A percentile compares a stretch with the other conserved stretches of the same genome.
Conservation (phyloP, 2,888 invertebrate species). For the Polyploca ridens region DNA sequence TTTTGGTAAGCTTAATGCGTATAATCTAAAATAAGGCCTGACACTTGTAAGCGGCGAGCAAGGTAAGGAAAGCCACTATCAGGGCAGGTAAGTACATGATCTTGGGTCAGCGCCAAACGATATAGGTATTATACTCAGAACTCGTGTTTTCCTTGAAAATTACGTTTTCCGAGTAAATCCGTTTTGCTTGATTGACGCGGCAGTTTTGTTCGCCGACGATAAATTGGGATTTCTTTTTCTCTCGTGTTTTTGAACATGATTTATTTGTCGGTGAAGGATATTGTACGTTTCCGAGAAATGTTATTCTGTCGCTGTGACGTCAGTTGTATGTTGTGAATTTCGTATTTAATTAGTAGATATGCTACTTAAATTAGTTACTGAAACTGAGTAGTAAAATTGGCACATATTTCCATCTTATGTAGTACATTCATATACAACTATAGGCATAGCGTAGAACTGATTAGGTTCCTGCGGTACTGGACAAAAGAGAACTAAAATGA, state of each 20-base stretch:
- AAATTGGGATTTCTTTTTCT: conserved; percentile 6
- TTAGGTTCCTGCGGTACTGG: too few species aligned
- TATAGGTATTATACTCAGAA: conserved; percentile 15
- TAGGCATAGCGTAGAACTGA: too few species aligned
- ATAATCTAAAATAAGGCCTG: conserved; percentile 3
- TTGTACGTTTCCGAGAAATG: neutral
- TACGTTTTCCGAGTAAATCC: conserved; percentile 49
- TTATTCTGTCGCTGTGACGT: conserved; percentile 1
- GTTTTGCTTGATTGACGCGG: conserved; percentile 35
- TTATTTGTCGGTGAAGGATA: conserved; percentile 6
- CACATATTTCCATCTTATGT: too few species aligned
- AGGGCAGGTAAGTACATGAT: conserved; percentile 8
- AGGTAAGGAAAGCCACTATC: neutral
- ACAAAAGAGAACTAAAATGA: too few species aligned
- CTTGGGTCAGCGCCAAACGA: conserved; percentile 18
- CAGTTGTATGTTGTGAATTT: neutral
- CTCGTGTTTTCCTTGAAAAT: conserved; percentile 50
- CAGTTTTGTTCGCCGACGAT: conserved; percentile 21
- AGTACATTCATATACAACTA: too few species aligned
- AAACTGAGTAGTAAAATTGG: too few species aligned
- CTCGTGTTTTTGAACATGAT: conserved; percentile 5
- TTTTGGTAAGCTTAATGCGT: neutral
- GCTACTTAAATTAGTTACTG: too few species aligned
- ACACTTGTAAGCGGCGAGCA: neutral
- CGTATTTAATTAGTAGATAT: too few species aligned